Conservation (phyloP, 2,113 vertebrate species). For the Hemicordylus capensis region DNA sequence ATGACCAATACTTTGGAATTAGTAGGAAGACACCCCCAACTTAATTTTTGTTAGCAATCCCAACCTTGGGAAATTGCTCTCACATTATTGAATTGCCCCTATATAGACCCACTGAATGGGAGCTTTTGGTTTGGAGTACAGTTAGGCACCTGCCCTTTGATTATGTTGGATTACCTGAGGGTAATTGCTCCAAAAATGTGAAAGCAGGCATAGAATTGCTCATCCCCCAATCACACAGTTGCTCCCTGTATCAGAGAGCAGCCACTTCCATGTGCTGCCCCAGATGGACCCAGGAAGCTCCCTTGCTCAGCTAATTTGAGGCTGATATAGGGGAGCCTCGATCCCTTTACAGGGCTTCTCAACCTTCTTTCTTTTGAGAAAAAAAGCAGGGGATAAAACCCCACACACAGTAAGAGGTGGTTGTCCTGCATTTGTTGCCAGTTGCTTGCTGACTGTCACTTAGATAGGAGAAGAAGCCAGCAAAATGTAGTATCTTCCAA, state of each 20-base stretch:
- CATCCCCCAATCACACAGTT: neutral
- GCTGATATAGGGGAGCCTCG: too few species aligned
- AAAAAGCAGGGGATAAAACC: neutral
- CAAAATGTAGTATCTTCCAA: slow-evolving; percentile 54
- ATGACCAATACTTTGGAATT: neutral
- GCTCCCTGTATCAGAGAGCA: neutral
- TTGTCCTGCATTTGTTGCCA: slow-evolving; percentile 59
- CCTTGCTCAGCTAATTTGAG: neutral
- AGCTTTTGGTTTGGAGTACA: neutral
- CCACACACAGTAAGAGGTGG: slow-evolving; percentile 20
- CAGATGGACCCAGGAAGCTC: neutral
- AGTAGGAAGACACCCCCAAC: neutral
- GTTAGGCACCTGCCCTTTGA: neutral
- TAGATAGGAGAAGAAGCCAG: slow-evolving; percentile 54
- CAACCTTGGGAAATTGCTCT: neutral
- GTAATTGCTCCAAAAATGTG: neutral
- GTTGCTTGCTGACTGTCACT: slow-evolving; percentile 36
- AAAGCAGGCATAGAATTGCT: neutral
- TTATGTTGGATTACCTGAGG: neutral
- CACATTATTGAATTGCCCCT: neutral
- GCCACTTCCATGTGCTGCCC: neutral
- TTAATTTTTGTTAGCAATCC: neutral
- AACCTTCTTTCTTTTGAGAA: neutral
- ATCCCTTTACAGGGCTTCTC: neutral
- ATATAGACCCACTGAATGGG: neutral